These are phyloP conservation scores for Caenorhabditis sp. DNA, from an alignment of 2,888 invertebrate species.

Conservation along the genomic window DNA sequence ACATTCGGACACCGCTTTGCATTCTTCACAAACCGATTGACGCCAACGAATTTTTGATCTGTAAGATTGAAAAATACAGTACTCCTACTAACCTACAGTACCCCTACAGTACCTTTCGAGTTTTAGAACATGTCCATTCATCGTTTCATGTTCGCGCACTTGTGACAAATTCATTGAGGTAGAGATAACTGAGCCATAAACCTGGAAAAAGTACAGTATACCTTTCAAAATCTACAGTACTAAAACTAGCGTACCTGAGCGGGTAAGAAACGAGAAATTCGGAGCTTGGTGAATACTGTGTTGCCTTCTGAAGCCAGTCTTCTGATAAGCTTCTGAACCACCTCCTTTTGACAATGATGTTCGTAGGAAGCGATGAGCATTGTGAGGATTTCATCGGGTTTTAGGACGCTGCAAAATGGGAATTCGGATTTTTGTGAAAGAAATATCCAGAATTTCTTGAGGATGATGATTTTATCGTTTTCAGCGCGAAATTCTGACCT, in stretches of 20 bases:
- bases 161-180: constrained; percentile 62
- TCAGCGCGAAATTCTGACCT: too few species aligned
- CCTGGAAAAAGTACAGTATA: constrained; percentile 13
- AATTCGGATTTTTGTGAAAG: background rate
- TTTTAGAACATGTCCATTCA: constrained; percentile 59
- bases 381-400: constrained; percentile 65
- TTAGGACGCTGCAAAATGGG: constrained; percentile 48
- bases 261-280: constrained; percentile 59
- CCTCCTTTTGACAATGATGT: constrained; percentile 52
- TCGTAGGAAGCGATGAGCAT: constrained; percentile 62
- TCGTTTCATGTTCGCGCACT: constrained; percentile 47
- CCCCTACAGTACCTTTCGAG: constrained; percentile 52
- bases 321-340: constrained; percentile 51
- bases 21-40: constrained; percentile 56
- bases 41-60: constrained; percentile 55
- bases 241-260: constrained; percentile 45
- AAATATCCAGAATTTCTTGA: too few species aligned
- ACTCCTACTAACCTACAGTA: too few species aligned
- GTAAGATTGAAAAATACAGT: constrained; percentile 3
- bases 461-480: background rate
- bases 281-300: constrained; percentile 59
- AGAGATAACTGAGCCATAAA: constrained; percentile 65
- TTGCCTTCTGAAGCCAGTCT: constrained; percentile 61
- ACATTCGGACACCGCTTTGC: constrained; percentile 55
- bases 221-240: background rate